Conservation (phyloP, 2,113 vertebrate genomes). For the Caretta caretta region DNA sequence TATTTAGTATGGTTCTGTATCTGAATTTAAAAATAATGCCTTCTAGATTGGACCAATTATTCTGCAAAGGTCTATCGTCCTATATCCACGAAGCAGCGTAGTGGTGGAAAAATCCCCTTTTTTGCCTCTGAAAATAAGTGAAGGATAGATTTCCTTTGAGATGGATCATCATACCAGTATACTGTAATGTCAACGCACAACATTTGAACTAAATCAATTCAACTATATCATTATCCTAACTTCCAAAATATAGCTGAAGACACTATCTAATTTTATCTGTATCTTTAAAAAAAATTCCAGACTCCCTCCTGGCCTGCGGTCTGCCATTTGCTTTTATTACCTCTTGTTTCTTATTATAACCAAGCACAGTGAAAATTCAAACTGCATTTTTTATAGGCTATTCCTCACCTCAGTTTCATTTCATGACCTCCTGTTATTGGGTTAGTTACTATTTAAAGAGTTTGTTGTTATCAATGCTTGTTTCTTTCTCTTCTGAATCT, state of each 20-base stretch:
- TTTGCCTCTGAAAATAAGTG: background rate
- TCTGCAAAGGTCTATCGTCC: background rate
- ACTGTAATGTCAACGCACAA: background rate
- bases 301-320: background rate
- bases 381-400: background rate
- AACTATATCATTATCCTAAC: background rate
- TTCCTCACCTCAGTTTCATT: background rate
- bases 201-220: background rate
- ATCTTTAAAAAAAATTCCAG: background rate
- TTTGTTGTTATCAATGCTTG: background rate
- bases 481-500: background rate
- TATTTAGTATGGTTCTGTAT: background rate
- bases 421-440: background rate
- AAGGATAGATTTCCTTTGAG: background rate
- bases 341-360: background rate
- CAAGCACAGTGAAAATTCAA: background rate
- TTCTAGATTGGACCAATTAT: background rate
- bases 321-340: conserved; percentile 13
- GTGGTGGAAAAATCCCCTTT: background rate
- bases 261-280: background rate
- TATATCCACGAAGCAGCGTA: background rate
- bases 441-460: background rate
- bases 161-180: background rate
- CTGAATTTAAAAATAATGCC: background rate
- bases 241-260: background rate